phyloP scores from a whole-genome alignment of 2,113 vertebrate genomes.

The Pimephales promelas region DNA sequence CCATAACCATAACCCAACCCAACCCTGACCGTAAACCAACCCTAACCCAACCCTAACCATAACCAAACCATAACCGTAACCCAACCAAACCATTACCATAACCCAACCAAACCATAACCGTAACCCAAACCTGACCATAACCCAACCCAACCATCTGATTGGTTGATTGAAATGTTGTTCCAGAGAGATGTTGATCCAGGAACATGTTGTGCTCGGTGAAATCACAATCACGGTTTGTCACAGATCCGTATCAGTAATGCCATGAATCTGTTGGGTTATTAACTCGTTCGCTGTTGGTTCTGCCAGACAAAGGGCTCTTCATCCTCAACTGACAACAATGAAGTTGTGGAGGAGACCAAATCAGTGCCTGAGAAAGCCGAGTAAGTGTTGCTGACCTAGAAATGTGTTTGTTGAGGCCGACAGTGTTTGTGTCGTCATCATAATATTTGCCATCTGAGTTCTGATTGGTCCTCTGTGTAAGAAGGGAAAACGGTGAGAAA shows the following conservation, averaged over 20 bases:
- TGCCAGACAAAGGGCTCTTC: slow-evolving; percentile 77
- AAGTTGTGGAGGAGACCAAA: slow-evolving; percentile 77
- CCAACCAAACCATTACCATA: too few relatives aligned
- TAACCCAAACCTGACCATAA: too few relatives aligned
- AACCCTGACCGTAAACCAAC: too few relatives aligned
- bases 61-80: too few relatives aligned
- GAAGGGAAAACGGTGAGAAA: slow-evolving; percentile 73
- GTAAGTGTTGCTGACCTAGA: slow-evolving; percentile 72
- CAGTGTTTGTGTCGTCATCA: background rate
- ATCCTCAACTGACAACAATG: slow-evolving; percentile 76
- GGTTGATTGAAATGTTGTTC: too few relatives aligned
- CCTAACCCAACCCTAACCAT: too few relatives aligned
- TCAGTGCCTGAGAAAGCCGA: slow-evolving; percentile 83
- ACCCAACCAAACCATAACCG: too few relatives aligned
- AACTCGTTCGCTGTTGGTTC: background rate
- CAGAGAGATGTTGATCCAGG: too few relatives aligned
- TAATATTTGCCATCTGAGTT: background rate
- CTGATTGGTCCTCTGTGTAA: slow-evolving; percentile 56
- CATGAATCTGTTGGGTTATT: background rate
- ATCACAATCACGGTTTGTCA: too few relatives aligned
- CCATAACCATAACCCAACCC: too few relatives aligned
- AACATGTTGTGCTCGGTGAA: too few relatives aligned
- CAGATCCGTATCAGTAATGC: background rate
- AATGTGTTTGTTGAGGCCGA: background rate
- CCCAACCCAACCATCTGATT: too few relatives aligned